Evolutionary conservation across 2,113 vertebrate species (phyloP), one percentile per base, ranked within the genome.

Genomic region (Colius striatus): DNA sequence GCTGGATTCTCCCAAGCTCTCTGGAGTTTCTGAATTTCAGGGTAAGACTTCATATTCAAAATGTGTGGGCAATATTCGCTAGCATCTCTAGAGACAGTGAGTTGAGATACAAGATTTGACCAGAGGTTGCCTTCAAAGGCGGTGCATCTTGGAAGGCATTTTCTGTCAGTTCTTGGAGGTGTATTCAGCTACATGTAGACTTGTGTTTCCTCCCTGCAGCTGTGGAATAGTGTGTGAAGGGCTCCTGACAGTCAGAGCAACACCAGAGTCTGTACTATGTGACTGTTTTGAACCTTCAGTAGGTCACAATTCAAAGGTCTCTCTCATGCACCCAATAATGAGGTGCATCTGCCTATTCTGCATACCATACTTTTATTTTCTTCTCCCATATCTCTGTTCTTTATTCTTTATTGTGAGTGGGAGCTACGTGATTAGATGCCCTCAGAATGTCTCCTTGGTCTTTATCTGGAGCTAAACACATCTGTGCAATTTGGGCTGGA

Each of bases 1-100:
- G 66, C 95, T 98, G n/a, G 98, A 98, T 63, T 95, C 97, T 22
- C 98, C 98, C 26, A 94, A 84, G 57, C 97, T 97, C 20, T 94
- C 96, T 10, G 97, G 95, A n/a, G 93, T 94, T 34, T 47, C 95
- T 17, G 97, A 97, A 51, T 96, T 97, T 90, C 98, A 93, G 63
- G 98, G 98, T 98, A 95, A 97, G 95, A 3, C 26, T 84, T 92
- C 15, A 80, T 11, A 83, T 51, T 75, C 45, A 50, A 68, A 78
- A 57, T 11, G 10, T 11, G 8, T 41, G 82, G 70, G 29, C 48
- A 48, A 1, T 62, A 51, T 73, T 77, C 77, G 45, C 11, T 78
- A 50, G 10, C 21, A 25, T 75, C 30, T 45, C 23, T 67, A 57
- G 66, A 72, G n/a, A 21, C 16, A 32, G 63, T 8, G 20, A 71